Evolutionary conservation across 2,113 vertebrate genomes (phyloP), one percentile per base, ranked within the genome.

Genomic region (Turdus rufiventris): DNA sequence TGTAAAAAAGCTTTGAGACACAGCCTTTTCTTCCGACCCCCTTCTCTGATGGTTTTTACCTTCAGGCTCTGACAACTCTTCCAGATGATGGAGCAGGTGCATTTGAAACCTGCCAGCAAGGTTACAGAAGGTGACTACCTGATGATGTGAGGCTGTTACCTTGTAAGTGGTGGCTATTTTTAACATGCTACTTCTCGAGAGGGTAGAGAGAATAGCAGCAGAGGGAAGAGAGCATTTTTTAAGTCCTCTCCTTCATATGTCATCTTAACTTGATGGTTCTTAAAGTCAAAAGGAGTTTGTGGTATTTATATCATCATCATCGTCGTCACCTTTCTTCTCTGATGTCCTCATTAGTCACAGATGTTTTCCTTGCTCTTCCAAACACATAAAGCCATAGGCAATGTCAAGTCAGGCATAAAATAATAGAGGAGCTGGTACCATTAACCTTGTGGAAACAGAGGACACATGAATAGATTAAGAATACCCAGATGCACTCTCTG

Each of bases 391-490:
- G 24, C 84, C 58, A 68, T 36, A 36, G 60, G 74, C 74, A 63
- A 48, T 45, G 54, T 89, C 42, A 85, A 60, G 57, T 67, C n/a
- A 91, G 75, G 87, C 72, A 85, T 90, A 68, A 68, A 85, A 62
- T 86, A 86, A 54, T 74, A 17, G 2, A 71, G 54, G 81, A 94
- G 68, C 61, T 29, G 15, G 62, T 61, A 14, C 57, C 88, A n/a
- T 89, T 89, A 93, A 94, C 85, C 70, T 91, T 82, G 67, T 53
- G 26, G 66, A 73, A 93, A 60, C 24, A 43, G 63, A 91, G 77
- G 72, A 40, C 42, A 33, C 43, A 1, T 4, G 29, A 81, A 42
- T 53, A 91, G 53, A 57, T 86, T 50, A 62, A 76, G 71, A 92
- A 89, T 50, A 61, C 43, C 38, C 84, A 92, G 70, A 45, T 56